Percentiles rank a stretch among this genome's conserved stretches.
These are phyloP conservation scores for Ochotona princeps DNA, from an alignment of 2,113 vertebrate genomes.

Conservation along the genomic window DNA sequence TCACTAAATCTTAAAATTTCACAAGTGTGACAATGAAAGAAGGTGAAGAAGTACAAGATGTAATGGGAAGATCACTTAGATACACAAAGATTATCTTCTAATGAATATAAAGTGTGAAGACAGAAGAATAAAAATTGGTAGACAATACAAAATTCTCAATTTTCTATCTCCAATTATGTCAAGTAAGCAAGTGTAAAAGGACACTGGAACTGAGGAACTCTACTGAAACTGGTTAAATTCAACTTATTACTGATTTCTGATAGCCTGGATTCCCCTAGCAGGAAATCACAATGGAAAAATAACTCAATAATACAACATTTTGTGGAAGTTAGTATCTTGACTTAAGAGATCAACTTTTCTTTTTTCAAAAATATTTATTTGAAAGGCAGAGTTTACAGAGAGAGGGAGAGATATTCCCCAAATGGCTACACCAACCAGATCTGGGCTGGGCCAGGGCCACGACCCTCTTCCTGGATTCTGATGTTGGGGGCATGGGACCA, in stretches of 20 bases:
- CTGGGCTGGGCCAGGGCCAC: no score
- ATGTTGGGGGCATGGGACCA: no score
- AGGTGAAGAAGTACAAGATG: background rate
- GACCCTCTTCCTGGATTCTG: no score
- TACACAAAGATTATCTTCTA: background rate
- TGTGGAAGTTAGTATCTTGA: background rate
- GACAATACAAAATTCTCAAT: conserved; percentile 1
- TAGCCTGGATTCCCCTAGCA: background rate
- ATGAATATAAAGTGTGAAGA: conserved; percentile 15
- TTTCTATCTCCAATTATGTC: conserved; percentile 34
- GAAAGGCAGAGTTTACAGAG: no score
- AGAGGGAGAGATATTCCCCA: no score
- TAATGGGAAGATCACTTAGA: background rate
- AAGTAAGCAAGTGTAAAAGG: background rate
- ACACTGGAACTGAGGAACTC: background rate
- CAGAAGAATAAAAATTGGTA: background rate
- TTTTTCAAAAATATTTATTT: no score
- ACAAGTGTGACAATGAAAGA: conserved; percentile 11
- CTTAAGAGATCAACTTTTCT: background rate
- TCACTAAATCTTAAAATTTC: conserved; percentile 41
- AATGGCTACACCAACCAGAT: no score
- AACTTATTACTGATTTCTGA: background rate
- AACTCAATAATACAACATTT: background rate
- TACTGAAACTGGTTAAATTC: conserved; percentile 42
- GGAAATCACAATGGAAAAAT: conserved; percentile 13